These are phyloP conservation scores for Passerina amoena DNA, from an alignment of 2,113 vertebrate genomes.

Conservation along the genomic window DNA sequence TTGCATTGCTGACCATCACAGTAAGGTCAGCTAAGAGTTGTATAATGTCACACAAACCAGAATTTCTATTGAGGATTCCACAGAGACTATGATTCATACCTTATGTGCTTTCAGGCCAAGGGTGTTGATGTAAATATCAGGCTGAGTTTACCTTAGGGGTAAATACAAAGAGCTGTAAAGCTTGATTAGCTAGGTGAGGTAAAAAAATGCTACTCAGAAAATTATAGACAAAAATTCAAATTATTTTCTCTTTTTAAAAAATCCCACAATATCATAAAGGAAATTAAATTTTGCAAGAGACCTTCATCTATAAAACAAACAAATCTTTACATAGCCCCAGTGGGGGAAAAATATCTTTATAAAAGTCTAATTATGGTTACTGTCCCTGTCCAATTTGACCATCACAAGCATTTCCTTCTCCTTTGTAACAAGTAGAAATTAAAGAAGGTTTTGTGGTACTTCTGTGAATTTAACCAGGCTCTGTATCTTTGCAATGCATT, in stretches of 20 bases:
- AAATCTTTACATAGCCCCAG: neutral
- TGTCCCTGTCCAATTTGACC: neutral
- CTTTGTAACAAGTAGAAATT: neutral
- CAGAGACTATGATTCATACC: neutral
- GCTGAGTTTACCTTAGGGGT: neutral
- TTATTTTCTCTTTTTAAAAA: neutral
- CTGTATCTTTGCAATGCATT: neutral
- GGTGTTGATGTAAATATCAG: neutral
- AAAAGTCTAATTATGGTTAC: neutral
- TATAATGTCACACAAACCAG: neutral
- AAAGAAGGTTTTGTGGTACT: neutral
- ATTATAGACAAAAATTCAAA: neutral
- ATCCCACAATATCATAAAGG: neutral
- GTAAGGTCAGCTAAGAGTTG: neutral
- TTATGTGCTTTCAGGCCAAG: neutral
- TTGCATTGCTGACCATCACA: neutral
- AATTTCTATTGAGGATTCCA: neutral
- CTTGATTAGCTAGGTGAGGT: neutral
- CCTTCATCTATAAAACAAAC: neutral
- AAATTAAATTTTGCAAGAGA: neutral
- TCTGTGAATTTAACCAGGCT: neutral
- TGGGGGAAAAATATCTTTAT: neutral
- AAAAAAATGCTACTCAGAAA: neutral
- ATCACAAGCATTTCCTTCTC: neutral
- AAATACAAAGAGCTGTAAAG: neutral